These are phyloP conservation scores for Apeira syringaria DNA, from an alignment of 2,888 invertebrate species.

Conservation along the genomic window DNA sequence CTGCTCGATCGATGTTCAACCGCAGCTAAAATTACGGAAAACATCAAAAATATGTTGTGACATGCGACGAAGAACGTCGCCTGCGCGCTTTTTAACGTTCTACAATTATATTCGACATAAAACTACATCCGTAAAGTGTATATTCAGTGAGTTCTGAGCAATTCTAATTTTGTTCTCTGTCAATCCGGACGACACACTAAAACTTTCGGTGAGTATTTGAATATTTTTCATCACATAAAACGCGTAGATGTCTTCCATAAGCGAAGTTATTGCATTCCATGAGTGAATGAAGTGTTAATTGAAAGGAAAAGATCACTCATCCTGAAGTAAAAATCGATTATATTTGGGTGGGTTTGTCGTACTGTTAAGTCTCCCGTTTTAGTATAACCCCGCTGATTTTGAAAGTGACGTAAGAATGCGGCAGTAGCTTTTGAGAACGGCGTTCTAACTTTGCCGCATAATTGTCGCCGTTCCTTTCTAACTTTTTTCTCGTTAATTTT, in stretches of 20 bases:
- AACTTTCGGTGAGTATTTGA: constrained; percentile 71
- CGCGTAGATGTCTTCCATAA: constrained; percentile 35
- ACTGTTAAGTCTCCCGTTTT: constrained; percentile 51
- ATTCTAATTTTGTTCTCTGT: constrained; percentile 77
- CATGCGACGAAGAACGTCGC: constrained; percentile 49
- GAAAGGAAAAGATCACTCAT: constrained; percentile 31
- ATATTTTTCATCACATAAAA: constrained; percentile 42
- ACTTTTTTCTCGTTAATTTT: constrained; percentile 47
- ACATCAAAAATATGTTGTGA: constrained; percentile 71
- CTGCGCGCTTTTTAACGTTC: constrained; percentile 46
- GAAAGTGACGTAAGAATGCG: constrained; percentile 63
- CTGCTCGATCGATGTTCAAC: constrained; percentile 74
- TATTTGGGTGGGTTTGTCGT: constrained; percentile 74
- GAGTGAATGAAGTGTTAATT: constrained; percentile 38
- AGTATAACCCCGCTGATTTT: constrained; percentile 63
- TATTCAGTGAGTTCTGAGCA: constrained; percentile 72
- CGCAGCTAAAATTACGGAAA: constrained; percentile 69
- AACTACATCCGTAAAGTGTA: constrained; percentile 59
- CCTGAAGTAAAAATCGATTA: constrained; percentile 78
- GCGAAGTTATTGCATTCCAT: constrained; percentile 33
- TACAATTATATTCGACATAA: constrained; percentile 55
- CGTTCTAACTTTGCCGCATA: constrained; percentile 54
- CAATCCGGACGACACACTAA: constrained; percentile 58
- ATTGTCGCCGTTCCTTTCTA: constrained; percentile 53
- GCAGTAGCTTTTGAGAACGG: constrained; percentile 47